These are phyloP conservation scores for Dynastes grantii DNA, from an alignment of 2,888 invertebrate species.

Conservation along the genomic window DNA sequence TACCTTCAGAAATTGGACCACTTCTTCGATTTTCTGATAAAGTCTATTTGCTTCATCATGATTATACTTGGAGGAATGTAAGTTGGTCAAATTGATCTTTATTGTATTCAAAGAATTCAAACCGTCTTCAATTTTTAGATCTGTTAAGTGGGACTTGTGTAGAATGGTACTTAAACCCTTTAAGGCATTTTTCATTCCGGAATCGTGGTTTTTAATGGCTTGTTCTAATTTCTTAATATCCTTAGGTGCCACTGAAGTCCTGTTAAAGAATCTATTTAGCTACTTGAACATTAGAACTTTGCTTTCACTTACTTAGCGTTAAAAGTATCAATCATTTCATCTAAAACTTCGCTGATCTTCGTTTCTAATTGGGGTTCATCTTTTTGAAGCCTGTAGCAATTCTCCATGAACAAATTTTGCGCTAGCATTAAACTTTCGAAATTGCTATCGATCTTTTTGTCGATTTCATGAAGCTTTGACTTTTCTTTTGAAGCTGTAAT, in stretches of 20 bases:
- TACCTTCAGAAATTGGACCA: slow-evolving; percentile 23
- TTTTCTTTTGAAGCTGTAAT: slow-evolving; percentile 51
- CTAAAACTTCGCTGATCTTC: slow-evolving; percentile 76
- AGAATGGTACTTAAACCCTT: slow-evolving; percentile 58
- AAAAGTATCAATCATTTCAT: slow-evolving; percentile 77
- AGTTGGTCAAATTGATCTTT: slow-evolving; percentile 51
- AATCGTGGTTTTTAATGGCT: slow-evolving; percentile 70
- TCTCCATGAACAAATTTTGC: slow-evolving; percentile 78
- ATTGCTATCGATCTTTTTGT: slow-evolving; percentile 68
- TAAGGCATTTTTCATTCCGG: slow-evolving; percentile 63
- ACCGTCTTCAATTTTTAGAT: slow-evolving; percentile 57
- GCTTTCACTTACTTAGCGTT: slow-evolving; percentile 74
- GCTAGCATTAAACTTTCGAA: slow-evolving; percentile 76
- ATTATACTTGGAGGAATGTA: slow-evolving; percentile 30
- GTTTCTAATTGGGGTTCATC: slow-evolving; percentile 76
- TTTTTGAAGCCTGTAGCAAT: slow-evolving; percentile 78
- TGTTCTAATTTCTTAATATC: slow-evolving; percentile 75
- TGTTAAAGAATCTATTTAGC: slow-evolving; percentile 64
- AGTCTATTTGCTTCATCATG: not conserved
- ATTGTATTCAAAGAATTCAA: slow-evolving; percentile 27
- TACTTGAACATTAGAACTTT: not conserved
- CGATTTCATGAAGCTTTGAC: slow-evolving; percentile 59
- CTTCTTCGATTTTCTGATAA: slow-evolving; percentile 13
- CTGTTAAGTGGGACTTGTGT: slow-evolving; percentile 60
- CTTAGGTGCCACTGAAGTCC: slow-evolving; percentile 73